Conservation (phyloP, 2,888 invertebrate genomes). For the Morpho achilles region DNA sequence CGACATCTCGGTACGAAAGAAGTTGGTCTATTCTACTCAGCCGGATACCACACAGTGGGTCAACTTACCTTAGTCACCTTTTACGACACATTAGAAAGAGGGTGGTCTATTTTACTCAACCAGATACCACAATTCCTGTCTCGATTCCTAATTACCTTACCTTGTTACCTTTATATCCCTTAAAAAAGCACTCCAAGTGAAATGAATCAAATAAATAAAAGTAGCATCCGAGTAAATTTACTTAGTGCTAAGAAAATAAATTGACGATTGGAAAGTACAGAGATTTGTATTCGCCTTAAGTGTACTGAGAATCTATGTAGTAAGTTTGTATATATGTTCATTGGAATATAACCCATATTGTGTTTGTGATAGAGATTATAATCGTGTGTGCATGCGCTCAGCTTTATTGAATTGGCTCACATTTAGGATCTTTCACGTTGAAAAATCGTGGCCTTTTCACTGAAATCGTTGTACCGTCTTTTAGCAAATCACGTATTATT, state of each 20-base stretch:
- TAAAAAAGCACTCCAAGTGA: background rate
- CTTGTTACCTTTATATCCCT: no score
- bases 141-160: no score
- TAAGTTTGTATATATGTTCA: background rate
- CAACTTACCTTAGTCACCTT: no score
- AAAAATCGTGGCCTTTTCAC: slow-evolving; percentile 15
- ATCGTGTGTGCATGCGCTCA: background rate
- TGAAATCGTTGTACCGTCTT: no score
- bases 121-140: no score
- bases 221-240: slow-evolving; percentile 8
- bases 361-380: background rate
- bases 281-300: slow-evolving; percentile 19
- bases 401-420: slow-evolving; percentile 23
- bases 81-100: no score
- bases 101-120: no score
- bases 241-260: slow-evolving; percentile 17
- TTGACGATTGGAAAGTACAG: slow-evolving; percentile 20
- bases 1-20: no score
- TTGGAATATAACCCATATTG: background rate
- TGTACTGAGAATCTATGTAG: slow-evolving; percentile 5
- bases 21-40: no score
- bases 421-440: slow-evolving; percentile 18
- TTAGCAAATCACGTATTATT: no score
- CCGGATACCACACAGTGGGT: no score
- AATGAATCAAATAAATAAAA: slow-evolving; percentile 12